Conservation (phyloP, 2,888 invertebrate genomes). For the Eretmocerus hayati region DNA sequence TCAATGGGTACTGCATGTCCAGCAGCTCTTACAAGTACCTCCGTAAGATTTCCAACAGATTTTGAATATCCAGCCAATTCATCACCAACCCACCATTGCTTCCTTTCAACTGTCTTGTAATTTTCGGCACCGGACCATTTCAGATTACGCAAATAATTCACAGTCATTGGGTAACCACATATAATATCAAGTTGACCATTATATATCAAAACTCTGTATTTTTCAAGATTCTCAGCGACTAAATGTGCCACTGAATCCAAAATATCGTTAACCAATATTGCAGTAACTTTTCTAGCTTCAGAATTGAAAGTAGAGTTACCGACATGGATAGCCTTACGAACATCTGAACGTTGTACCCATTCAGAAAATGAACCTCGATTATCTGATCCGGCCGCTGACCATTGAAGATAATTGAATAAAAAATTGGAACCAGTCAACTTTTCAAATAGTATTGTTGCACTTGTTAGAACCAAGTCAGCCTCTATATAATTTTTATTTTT, state of each 20-base stretch:
- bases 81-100: slow-evolving; percentile 37
- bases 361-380: slow-evolving; percentile 31
- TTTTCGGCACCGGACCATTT: slow-evolving; percentile 39
- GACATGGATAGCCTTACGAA: slow-evolving; percentile 74
- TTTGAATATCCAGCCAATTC: slow-evolving; percentile 37
- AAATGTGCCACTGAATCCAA: slow-evolving; percentile 71
- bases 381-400: too few relatives aligned
- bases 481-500: slow-evolving; percentile 57
- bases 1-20: slow-evolving; percentile 44
- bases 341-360: slow-evolving; percentile 56
- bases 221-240: slow-evolving; percentile 59
- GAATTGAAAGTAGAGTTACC: slow-evolving; percentile 68
- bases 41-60: slow-evolving; percentile 29
- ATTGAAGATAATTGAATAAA: slow-evolving; percentile 66
- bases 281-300: slow-evolving; percentile 52
- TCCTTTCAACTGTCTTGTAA: slow-evolving; percentile 33
- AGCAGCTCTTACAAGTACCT: slow-evolving; percentile 36
- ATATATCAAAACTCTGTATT: slow-evolving; percentile 73
- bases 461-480: slow-evolving; percentile 67
- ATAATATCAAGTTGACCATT: slow-evolving; percentile 87
- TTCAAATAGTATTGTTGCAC: slow-evolving; percentile 63
- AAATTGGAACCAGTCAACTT: slow-evolving; percentile 70
- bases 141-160: slow-evolving; percentile 59
- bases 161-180: slow-evolving; percentile 73
- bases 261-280: slow-evolving; percentile 63